Base-by-base conservation (phyloP, 2,797 vertebrate species). In the Heteromormyrus szaboi region DNA sequence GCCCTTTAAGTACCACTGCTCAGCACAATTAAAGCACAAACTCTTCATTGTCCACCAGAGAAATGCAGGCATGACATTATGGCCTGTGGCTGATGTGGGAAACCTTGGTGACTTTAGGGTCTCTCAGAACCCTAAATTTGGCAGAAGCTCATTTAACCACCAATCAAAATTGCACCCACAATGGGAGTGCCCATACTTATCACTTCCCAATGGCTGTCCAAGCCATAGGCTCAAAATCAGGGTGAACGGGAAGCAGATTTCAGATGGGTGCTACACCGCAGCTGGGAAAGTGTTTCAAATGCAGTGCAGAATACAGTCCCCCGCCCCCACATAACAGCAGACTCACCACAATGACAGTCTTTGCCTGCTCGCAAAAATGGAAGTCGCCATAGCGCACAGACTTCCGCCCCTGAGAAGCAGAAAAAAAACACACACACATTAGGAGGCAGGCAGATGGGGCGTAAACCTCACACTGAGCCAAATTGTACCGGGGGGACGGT, bases 261-360 rank as follows among this genome's bases (percentile, higher is more conserved):
- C 19, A 44, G 19, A 14, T n/a, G 33, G 12, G 6, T 17, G 33
- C 72, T n/a, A 79, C 37, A 44, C 25, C 17, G 8, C 14, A 79
- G 37, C 72, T 44, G 76, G 41, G 41, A 81, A 19, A 81, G 76
- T 9, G 6, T 79, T 79, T 44, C 14, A 44, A 37, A 19, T 19
- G 37, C 11, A 76, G 1, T 44, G 72, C 37, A 76, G 4, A 65
- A 65, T 29, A 11, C 12, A 33, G 68, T 41, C 4, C 14, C 33
- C 68, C 0, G 1, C 68, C 68, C 68, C 3, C 12, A 33, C 11
- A 76, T 5, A 51, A 7, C 11, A 19, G 11, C 11, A 25, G 50
- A 95, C 96, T 97, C 93, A 99, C 98, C 96, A 99, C 98, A 76
- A 99, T 99, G 14, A 99, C 94, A 59, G 97, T 97, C 93, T 99